Evolutionary conservation across 2,888 invertebrate genomes (phyloP).

Genomic region (Volucella bombylans): DNA sequence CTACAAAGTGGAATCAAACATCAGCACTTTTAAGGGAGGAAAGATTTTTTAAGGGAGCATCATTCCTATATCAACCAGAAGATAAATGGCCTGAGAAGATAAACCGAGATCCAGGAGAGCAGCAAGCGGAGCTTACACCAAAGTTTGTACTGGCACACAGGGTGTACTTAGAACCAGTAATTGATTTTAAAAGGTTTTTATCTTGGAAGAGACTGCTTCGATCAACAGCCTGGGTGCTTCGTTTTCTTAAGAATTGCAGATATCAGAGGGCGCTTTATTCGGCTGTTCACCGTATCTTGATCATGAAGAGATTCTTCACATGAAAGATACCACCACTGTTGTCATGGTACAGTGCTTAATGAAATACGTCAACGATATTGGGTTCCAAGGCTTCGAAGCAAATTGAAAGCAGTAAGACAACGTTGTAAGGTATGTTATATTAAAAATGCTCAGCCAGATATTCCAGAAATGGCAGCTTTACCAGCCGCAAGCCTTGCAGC

Average conservation of each 20-base stretch:
- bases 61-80: not conserved
- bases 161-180: no score
- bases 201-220: no score
- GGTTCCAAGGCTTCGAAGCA: not conserved
- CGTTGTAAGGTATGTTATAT: not conserved
- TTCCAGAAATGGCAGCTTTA: not conserved
- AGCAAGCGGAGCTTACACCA: not conserved
- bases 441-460: not conserved
- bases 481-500: not conserved
- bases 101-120: not conserved
- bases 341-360: conserved; percentile 4
- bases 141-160: no score
- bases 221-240: no score
- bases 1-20: not conserved
- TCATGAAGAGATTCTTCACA: not conserved
- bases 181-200: no score
- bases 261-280: no score
- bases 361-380: not conserved
- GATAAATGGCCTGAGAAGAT: not conserved
- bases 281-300: not conserved
- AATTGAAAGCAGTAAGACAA: not conserved
- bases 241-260: no score
- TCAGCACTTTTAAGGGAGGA: not conserved
- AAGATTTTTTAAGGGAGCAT: not conserved
- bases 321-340: not conserved